Evolutionary conservation across 2,888 invertebrate species (phyloP).

Genomic region (Gastracanthus pulcherrimus): DNA sequence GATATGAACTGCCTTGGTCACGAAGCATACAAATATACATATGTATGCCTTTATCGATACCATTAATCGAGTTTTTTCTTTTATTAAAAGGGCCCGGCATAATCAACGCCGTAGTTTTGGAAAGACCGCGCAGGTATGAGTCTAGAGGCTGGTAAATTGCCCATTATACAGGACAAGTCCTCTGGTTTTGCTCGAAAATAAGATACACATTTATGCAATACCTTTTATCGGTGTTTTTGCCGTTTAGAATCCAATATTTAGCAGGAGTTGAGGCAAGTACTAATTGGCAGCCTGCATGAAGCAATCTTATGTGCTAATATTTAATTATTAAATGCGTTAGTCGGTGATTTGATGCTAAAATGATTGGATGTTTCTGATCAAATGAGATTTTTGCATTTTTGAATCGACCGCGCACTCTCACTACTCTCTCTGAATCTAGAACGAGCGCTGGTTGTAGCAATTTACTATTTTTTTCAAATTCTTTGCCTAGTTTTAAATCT

Average conservation of each 20-base stretch:
- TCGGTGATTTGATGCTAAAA: background rate
- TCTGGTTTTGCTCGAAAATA: constrained; percentile 45
- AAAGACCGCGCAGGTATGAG: constrained; percentile 45
- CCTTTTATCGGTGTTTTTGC: background rate
- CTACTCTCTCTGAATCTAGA: background rate
- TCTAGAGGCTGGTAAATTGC: constrained; percentile 44
- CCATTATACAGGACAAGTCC: background rate
- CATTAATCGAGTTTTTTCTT: constrained; percentile 29
- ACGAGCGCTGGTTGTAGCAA: background rate
- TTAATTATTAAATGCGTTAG: background rate
- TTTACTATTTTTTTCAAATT: background rate
- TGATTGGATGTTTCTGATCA: background rate
- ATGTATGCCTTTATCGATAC: constrained; percentile 43
- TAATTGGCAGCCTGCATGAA: background rate
- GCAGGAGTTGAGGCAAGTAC: background rate
- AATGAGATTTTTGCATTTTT: background rate
- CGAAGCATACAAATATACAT: constrained; percentile 52
- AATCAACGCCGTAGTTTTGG: constrained; percentile 41
- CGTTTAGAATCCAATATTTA: background rate
- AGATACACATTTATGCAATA: background rate
- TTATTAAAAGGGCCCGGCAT: constrained; percentile 47
- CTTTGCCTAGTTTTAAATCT: background rate
- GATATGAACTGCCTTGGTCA: constrained; percentile 49
- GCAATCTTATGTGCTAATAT: background rate
- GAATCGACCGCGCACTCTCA: background rate